These are phyloP conservation scores for Sphaerophoria rueppellii DNA, from an alignment of 2,888 invertebrate species.

Conservation along the genomic window DNA sequence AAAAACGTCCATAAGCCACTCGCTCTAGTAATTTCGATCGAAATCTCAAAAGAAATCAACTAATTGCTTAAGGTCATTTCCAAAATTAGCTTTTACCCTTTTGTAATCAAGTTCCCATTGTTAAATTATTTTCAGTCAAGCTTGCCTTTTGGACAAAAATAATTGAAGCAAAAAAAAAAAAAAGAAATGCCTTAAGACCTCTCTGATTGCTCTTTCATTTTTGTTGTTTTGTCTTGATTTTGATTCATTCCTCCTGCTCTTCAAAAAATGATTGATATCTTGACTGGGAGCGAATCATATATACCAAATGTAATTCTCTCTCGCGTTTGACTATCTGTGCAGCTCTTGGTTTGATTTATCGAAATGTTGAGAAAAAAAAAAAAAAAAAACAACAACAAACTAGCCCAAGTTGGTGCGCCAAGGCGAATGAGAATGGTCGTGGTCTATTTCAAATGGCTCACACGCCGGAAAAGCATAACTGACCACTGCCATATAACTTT, in stretches of 20 bases:
- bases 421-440: conserved; percentile 56
- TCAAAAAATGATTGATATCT: conserved; percentile 57
- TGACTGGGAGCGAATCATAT: conserved; percentile 41
- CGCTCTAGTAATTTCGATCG: conserved; percentile 55
- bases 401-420: conserved; percentile 11
- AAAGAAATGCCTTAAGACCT: conserved; percentile 29
- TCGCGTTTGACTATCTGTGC: background rate
- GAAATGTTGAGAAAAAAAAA: conserved; percentile 12
- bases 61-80: conserved; percentile 69
- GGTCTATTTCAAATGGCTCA: conserved; percentile 69
- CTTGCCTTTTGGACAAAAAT: conserved; percentile 4
- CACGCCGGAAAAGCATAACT: conserved; percentile 68
- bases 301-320: background rate
- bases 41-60: conserved; percentile 30
- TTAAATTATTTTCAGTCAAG: conserved; percentile 8
- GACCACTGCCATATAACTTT: conserved; percentile 64
- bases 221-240: background rate
- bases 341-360: conserved; percentile 23
- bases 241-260: conserved; percentile 10
- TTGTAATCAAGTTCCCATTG: conserved; percentile 42
- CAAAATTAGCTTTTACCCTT: conserved; percentile 66
- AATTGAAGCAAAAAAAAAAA: conserved; percentile 41
- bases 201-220: conserved; percentile 39
- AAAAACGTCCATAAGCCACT: conserved; percentile 24
- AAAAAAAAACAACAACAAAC: conserved; percentile 12